Percentiles rank a stretch among this genome's conserved stretches.
phyloP scores from a whole-genome alignment of 2,113 vertebrate species.

The Camelus dromedarius region DNA sequence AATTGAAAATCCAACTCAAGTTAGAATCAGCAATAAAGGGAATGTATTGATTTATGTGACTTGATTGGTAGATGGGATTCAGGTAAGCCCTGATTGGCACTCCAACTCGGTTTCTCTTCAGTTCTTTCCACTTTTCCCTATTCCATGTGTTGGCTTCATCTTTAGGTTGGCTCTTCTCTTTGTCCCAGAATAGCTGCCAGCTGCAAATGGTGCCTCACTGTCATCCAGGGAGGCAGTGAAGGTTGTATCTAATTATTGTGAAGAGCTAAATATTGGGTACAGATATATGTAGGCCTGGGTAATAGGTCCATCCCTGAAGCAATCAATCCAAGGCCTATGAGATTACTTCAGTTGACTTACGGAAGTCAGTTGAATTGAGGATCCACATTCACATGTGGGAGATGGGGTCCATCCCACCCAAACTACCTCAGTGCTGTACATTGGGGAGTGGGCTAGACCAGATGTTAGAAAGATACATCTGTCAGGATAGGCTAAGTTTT shows the following conservation, averaged over 20 bases:
- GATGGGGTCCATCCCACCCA: neutral
- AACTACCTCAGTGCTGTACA: neutral
- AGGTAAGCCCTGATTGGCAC: neutral
- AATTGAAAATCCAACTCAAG: neutral
- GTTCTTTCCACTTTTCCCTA: neutral
- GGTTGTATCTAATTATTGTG: neutral
- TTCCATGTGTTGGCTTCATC: neutral
- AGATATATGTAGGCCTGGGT: neutral
- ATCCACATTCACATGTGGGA: neutral
- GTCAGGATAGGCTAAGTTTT: neutral
- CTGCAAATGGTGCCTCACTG: neutral
- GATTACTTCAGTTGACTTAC: neutral
- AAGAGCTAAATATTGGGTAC: neutral
- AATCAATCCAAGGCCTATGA: neutral
- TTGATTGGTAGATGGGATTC: neutral
- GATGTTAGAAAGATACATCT: neutral
- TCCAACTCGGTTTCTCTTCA: neutral
- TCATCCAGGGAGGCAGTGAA: neutral
- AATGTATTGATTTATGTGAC: neutral
- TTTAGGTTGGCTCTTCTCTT: neutral
- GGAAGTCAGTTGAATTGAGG: neutral
- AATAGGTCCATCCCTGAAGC: neutral
- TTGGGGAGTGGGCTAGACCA: neutral
- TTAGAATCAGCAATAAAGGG: neutral
- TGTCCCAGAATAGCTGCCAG: neutral